phyloP scores from a whole-genome alignment of 2,888 invertebrate species.

The Halocaridina rubra region DNA sequence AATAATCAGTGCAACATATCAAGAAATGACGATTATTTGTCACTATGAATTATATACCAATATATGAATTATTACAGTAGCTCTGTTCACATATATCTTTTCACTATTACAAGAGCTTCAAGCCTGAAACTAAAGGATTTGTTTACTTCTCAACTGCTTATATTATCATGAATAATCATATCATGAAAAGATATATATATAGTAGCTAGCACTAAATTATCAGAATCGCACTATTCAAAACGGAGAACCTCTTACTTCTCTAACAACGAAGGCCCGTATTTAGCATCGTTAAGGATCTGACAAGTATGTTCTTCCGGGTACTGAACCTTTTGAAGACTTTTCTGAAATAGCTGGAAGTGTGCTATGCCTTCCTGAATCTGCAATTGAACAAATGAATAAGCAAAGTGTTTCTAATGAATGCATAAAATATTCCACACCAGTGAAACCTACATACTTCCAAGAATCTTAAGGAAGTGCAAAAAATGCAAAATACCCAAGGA shows the following conservation, averaged over 20 bases:
- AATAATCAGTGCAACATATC: too few species aligned
- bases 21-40: too few species aligned
- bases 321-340: slow-evolving; percentile 11
- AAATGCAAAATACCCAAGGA: too few species aligned
- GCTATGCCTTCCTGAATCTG: slow-evolving; percentile 41
- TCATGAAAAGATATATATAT: neutral
- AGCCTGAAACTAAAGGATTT: neutral
- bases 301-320: slow-evolving; percentile 24
- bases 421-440: too few species aligned
- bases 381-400: too few species aligned
- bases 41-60: too few species aligned
- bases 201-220: too few species aligned
- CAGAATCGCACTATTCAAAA: neutral
- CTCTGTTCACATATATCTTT: neutral
- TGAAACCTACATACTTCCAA: too few species aligned
- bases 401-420: too few species aligned
- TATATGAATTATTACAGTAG: neutral
- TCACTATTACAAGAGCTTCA: neutral
- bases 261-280: slow-evolving; percentile 15
- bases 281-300: neutral
- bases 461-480: too few species aligned
- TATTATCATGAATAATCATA: neutral
- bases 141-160: neutral
- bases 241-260: slow-evolving; percentile 1
- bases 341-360: slow-evolving; percentile 30